phyloP scores from a whole-genome alignment of 1,140 invertebrate genomes.

The Drosophila pruinosa region DNA sequence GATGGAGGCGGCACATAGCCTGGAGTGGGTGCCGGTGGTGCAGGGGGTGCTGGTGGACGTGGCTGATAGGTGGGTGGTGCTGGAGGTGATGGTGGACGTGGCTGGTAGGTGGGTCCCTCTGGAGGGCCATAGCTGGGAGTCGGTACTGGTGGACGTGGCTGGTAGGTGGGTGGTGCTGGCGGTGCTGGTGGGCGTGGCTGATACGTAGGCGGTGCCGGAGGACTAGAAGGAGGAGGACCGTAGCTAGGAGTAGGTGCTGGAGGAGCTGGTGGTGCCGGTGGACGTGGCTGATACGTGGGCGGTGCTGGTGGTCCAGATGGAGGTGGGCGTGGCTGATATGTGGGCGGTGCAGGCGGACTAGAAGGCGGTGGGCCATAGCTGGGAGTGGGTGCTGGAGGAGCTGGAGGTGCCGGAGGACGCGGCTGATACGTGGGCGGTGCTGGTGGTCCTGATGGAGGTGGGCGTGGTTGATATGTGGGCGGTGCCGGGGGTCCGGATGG shows the following conservation, averaged over 20 bases:
- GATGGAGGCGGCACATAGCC: conserved; percentile 59
- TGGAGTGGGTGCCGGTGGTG: conserved; percentile 44
- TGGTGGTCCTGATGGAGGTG: conserved; percentile 41
- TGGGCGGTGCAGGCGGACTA: conserved; percentile 34
- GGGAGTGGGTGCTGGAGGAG: conserved; percentile 37
- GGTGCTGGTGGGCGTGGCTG: conserved; percentile 45
- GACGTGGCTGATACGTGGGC: conserved; percentile 18
- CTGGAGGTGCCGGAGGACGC: conserved; percentile 40
- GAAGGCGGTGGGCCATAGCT: conserved; percentile 39
- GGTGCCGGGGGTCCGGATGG: conserved; percentile 12
- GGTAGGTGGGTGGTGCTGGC: conserved; percentile 31
- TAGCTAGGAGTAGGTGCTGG: conserved; percentile 51
- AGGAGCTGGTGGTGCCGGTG: conserved; percentile 43
- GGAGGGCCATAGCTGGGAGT: conserved; percentile 56
- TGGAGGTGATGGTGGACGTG: conserved; percentile 40
- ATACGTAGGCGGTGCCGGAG: conserved; percentile 50
- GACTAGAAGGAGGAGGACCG: conserved; percentile 53
- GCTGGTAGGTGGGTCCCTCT: conserved; percentile 29
- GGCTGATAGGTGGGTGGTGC: conserved; percentile 56
- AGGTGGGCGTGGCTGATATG: conserved; percentile 32
- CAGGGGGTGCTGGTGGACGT: conserved; percentile 30
- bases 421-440: conserved; percentile 30
- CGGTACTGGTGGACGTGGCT: conserved; percentile 37
- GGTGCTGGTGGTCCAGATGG: conserved; percentile 36
- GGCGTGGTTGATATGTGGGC: conserved; percentile 26